Conservation (phyloP, 2,113 vertebrate genomes). For the Todiramphus saurophagus region DNA sequence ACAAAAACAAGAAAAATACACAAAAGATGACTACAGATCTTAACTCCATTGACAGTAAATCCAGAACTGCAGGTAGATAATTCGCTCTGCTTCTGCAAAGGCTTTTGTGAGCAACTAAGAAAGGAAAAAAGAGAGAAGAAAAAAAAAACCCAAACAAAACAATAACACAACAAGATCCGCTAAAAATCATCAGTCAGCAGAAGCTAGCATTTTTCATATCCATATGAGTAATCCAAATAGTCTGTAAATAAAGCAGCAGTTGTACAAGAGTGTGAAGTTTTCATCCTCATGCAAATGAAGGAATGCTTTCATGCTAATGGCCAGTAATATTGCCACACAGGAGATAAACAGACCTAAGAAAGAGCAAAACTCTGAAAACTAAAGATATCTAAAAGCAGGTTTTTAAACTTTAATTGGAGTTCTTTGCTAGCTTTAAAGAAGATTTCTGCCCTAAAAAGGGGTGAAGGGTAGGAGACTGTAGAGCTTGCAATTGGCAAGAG, state of each 20-base stretch:
- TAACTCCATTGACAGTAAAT: slow-evolving; percentile 1
- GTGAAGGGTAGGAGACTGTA: not conserved
- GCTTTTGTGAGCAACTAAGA: not conserved
- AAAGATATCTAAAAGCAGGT: not conserved
- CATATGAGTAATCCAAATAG: slow-evolving; percentile 43
- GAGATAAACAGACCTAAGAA: not conserved
- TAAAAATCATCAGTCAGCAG: slow-evolving; percentile 51
- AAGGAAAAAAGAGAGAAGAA: not conserved
- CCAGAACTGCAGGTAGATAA: slow-evolving; percentile 35
- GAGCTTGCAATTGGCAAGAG: not conserved
- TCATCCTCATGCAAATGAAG: slow-evolving; percentile 22
- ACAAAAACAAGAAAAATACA: slow-evolving; percentile 27
- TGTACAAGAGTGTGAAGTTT: not conserved
- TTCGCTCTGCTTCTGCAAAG: not conserved
- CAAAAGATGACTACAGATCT: not conserved
- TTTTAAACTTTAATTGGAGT: not conserved
- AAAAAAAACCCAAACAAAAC: not conserved
- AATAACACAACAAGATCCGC: not conserved
- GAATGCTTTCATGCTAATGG: not conserved
- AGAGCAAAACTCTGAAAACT: not conserved
- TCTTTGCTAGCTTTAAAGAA: not conserved
- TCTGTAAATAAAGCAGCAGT: slow-evolving; percentile 42
- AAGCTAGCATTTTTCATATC: not conserved
- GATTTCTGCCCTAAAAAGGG: not conserved
- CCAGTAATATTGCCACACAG: not conserved